Percentiles rank a stretch among this genome's conserved stretches.
These are phyloP conservation scores for Xestia sexstrigata DNA, from an alignment of 2,888 invertebrate species.

Conservation along the genomic window DNA sequence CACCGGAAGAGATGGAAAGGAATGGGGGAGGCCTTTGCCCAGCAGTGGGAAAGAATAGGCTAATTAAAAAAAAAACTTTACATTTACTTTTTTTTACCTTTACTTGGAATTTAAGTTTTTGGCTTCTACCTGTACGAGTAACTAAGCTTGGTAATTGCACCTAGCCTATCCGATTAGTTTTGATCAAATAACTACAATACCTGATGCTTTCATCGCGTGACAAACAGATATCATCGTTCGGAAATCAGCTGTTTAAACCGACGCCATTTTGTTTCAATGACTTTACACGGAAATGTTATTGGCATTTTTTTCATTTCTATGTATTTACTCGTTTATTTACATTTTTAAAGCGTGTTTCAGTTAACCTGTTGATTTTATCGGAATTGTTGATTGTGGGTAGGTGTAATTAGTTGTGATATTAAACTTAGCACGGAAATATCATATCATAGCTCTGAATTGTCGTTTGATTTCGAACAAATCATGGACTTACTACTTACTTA, in stretches of 20 bases:
- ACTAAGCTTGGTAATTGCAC: background rate
- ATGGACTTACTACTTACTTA: background rate
- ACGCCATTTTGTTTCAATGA: constrained; percentile 38
- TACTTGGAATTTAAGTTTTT: background rate
- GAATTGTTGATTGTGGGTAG: background rate
- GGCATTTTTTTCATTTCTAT: constrained; percentile 21
- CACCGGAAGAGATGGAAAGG: too few relatives aligned
- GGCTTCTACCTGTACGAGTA: background rate
- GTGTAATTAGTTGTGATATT: background rate
- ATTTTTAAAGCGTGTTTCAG: constrained; percentile 11
- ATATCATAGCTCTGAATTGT: background rate
- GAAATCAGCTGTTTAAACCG: constrained; percentile 32
- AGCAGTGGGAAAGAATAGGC: too few relatives aligned
- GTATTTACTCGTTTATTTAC: background rate
- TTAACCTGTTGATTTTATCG: constrained; percentile 33
- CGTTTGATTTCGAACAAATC: background rate
- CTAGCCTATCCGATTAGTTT: constrained; percentile 30
- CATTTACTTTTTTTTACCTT: too few relatives aligned
- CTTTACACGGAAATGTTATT: constrained; percentile 39
- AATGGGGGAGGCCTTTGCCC: too few relatives aligned
- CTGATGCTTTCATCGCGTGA: constrained; percentile 66
- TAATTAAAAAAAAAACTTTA: too few relatives aligned
- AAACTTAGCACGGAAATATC: background rate
- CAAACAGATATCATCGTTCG: constrained; percentile 41
- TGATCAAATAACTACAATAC: constrained; percentile 32